Evolutionary conservation across 2,888 invertebrate species (phyloP), one percentile per base, ranked within the genome.

Genomic region (Kryphioiulus occultus): DNA sequence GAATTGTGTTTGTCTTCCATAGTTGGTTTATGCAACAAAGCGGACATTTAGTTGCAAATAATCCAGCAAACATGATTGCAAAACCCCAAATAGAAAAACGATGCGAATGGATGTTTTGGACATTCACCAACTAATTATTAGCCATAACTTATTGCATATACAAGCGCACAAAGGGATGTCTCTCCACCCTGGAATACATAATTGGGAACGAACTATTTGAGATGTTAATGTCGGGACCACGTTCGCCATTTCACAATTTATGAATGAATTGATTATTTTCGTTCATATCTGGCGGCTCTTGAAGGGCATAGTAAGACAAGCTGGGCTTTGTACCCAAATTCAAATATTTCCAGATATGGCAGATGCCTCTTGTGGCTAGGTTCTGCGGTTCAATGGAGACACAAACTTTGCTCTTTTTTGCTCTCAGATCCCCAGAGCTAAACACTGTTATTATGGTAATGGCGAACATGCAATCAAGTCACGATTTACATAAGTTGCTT

Each of bases 251-350:
- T 68, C 22, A 22, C 30, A 78, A 78, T 78, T 78, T 78, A 78
- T 78, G 78, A 78, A 78, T 78, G 78, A 78, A 78, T 78, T 78
- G 78, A 78, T 78, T 78, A 78, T 78, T 78, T 78, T 78, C 78
- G 30, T 78, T 68, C 68, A 22, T 68, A 68, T 68, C 10, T 22
- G 4, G 12, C 53, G 42, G 15, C n/a, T n/a, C n/a, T n/a, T 47
- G 47, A 47, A 47, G 47, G 47, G 19, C 17, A n/a, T n/a, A 17
- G 47, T 19, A n/a, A 59, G 19, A 26, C 22, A 26, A 68, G 68
- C 26, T 0, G 68, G 22, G 68, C 26, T 26, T 68, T 78, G 78
- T 78, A 30, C 30, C n/a, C n/a, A n/a, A n/a, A n/a, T n/a, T n/a
- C n/a, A n/a, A 12, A 78, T 30, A 15, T 78, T 78, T 78, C 78